Evolutionary conservation across 2,797 vertebrate genomes (phyloP), one percentile per base, ranked within the genome.

Genomic region (Anas capensis): DNA sequence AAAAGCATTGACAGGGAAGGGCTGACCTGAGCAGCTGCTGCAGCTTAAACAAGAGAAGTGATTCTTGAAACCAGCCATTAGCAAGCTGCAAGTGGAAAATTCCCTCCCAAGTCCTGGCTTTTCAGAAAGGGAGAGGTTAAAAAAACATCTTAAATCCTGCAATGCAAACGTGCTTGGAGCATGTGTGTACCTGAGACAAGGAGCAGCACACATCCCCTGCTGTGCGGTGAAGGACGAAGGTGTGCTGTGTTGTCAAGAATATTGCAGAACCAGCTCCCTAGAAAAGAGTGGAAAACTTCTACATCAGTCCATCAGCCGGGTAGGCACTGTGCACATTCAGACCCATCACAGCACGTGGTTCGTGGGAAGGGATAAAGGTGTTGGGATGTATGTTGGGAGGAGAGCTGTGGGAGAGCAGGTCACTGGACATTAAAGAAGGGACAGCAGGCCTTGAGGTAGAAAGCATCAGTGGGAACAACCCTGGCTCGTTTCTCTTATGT

Each of bases 271-370:
- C 11, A 20, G 7, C 51, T 60, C 42, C 49, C 66, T 58, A 42
- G 66, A 38, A 68, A 64, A 69, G 44, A 83, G 0, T 0, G 8
- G n/a, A 53, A 48, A 49, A 56, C 60, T 56, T 71, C 60, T 29
- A 18, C 3, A 9, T 82, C 77, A 48, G 42, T 91, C 66, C 77
- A 91, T 81, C 71, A 93, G 58, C 71, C 53, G 70, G 38, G 16
- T 36, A 7, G 8, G 27, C 6, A 21, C 16, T 33, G 29, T 84
- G 44, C 14, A 1, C 2, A 5, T n/a, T 31, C 13, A 42, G 33
- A 62, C 7, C 19, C 17, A n/a, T 16, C 23, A 20, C 18, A n/a
- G n/a, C n/a, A 16, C 0, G 0, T 46, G 53, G 26, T 49, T 76
- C 3, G 0, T 23, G 51, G 51, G 26, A 26, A 1, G 5, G 75